These are phyloP conservation scores for Rhyacichthys aspro DNA, from an alignment of 2,797 vertebrate species.

Conservation along the genomic window DNA sequence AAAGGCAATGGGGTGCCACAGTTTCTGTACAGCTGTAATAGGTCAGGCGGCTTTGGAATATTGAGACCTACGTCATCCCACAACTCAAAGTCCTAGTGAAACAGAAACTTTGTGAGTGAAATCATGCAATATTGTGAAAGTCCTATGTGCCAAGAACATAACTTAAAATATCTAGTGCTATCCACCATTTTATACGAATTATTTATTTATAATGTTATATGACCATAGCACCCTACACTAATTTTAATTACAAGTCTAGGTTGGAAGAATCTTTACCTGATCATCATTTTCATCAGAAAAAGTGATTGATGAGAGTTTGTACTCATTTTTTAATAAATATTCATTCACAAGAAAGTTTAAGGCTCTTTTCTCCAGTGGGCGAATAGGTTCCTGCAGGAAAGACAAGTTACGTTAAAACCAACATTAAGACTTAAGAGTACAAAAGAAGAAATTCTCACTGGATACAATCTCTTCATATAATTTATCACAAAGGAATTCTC, in stretches of 20 bases:
- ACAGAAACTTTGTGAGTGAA: background rate
- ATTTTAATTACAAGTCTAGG: background rate
- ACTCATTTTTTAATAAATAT: conserved; percentile 98
- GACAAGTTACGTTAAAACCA: conserved; percentile 35
- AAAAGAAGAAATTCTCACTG: background rate
- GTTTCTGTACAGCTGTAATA: conserved; percentile 94
- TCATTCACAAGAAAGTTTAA: conserved; percentile 99
- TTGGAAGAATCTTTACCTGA: conserved; percentile 84
- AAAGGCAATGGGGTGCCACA: conserved; percentile 85
- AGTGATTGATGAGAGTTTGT: conserved; percentile 97
- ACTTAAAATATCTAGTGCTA: too few relatives aligned
- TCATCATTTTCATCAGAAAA: conserved; percentile 99
- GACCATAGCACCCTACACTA: too few relatives aligned
- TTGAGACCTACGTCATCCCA: conserved; percentile 99
- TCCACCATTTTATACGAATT: too few relatives aligned
- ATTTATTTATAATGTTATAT: background rate
- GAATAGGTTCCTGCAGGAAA: conserved; percentile 89
- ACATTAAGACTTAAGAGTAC: conserved; percentile 25
- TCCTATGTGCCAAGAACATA: too few relatives aligned
- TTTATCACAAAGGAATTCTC: conserved; percentile 16
- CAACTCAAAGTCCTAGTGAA: conserved; percentile 93
- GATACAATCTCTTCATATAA: conserved; percentile 15
- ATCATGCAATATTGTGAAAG: background rate
- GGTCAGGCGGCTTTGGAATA: conserved; percentile 95
- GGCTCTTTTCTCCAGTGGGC: conserved; percentile 98